Evolutionary conservation across 1,140 invertebrate genomes (phyloP).

Genomic region (Nixonia krombeini): DNA sequence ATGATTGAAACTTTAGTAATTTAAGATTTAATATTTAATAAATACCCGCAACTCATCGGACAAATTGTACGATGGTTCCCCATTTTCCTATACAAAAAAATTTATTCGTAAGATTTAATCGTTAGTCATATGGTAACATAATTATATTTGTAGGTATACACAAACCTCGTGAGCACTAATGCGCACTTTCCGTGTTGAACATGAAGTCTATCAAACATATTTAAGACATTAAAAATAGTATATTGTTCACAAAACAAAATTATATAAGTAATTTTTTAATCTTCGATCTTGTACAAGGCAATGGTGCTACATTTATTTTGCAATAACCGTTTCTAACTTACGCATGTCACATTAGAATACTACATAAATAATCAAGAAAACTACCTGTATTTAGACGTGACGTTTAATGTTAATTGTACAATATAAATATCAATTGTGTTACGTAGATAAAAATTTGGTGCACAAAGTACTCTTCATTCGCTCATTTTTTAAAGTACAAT

Average conservation of each 20-base stretch:
- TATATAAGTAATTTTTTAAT: neutral
- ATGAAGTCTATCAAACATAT: neutral
- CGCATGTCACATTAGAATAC: neutral
- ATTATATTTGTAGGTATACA: no score
- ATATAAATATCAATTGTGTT: neutral
- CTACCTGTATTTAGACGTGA: neutral
- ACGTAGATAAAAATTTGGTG: neutral
- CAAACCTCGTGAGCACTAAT: constrained; percentile 23
- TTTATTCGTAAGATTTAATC: no score
- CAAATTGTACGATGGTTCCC: neutral
- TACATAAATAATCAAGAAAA: neutral
- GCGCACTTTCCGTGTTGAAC: constrained; percentile 18
- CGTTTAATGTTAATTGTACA: neutral
- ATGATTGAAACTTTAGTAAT: no score
- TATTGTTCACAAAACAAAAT: no score
- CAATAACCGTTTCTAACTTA: neutral
- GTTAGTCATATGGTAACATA: no score
- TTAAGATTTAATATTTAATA: no score
- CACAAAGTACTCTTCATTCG: no score
- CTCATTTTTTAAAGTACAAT: no score
- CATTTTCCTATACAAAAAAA: no score
- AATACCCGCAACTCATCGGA: neutral
- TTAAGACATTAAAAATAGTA: no score
- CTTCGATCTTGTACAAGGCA: constrained; percentile 1
- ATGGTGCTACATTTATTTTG: neutral